These are phyloP conservation scores for Diuraphis noxia DNA, from an alignment of 1,140 invertebrate species.

Conservation along the genomic window DNA sequence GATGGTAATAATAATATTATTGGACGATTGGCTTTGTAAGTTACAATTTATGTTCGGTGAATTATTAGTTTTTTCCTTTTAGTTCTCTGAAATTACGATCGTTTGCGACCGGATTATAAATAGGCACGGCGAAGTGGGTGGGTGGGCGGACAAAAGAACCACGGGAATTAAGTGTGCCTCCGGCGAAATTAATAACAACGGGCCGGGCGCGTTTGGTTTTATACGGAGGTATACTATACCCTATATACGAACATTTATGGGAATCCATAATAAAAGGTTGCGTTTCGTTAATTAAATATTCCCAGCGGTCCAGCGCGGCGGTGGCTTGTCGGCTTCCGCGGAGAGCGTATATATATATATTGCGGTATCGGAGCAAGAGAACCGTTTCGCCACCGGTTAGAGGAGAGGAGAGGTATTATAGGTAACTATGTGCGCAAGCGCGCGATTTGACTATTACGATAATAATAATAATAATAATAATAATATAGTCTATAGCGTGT, in stretches of 20 bases:
- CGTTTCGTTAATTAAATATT: conserved; percentile 51
- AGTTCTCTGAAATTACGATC: neutral
- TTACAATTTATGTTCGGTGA: neutral
- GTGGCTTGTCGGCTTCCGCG: conserved; percentile 12
- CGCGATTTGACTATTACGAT: neutral
- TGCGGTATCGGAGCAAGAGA: neutral
- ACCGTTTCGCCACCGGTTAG: too few relatives aligned
- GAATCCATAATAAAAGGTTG: conserved; percentile 47
- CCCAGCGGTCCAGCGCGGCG: neutral
- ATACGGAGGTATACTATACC: neutral
- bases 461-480: too few relatives aligned
- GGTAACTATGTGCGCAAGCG: too few relatives aligned
- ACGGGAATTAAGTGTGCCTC: conserved; percentile 9
- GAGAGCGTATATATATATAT: neutral
- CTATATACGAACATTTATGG: conserved; percentile 14
- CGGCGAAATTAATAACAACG: neutral
- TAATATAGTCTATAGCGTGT: neutral
- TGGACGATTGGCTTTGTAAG: neutral
- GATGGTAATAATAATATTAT: neutral
- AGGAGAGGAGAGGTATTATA: too few relatives aligned
- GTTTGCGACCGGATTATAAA: neutral
- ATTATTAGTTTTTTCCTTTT: neutral
- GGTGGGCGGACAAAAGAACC: neutral
- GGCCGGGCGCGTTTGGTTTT: conserved; percentile 1
- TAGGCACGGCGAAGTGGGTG: neutral